A percentile compares a stretch with the other conserved stretches of the same genome.
Conservation (phyloP, 92 coral and sea anemone species). For the Montipora capitata region DNA sequence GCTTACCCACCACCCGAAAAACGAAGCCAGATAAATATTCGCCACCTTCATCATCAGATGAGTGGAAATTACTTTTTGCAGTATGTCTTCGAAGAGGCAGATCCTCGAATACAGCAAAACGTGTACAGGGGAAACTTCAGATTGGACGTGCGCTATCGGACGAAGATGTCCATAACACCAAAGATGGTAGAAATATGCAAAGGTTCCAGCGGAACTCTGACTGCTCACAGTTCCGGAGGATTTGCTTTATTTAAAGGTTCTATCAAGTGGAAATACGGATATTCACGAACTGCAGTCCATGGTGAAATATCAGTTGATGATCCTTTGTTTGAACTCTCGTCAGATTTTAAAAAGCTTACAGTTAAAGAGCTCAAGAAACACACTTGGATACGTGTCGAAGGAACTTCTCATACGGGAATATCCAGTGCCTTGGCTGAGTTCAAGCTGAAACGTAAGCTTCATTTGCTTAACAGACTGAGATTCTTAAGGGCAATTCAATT, state of each 20-base stretch:
- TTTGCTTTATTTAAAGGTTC: slow-evolving; percentile 73
- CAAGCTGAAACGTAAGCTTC: slow-evolving; percentile 76
- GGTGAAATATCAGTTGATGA: slow-evolving; percentile 75
- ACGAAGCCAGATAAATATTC: slow-evolving; percentile 60
- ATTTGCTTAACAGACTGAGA: no score
- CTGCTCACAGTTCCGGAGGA: slow-evolving; percentile 68
- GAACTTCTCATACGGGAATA: slow-evolving; percentile 81
- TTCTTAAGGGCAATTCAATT: no score
- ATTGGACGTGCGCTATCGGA: slow-evolving; percentile 82
- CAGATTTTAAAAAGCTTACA: slow-evolving; percentile 68
- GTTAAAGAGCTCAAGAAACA: slow-evolving; percentile 62
- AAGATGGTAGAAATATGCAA: slow-evolving; percentile 68
- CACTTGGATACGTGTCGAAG: slow-evolving; percentile 79
- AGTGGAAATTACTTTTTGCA: slow-evolving; percentile 83
- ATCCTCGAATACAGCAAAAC: slow-evolving; percentile 77
- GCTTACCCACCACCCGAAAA: slow-evolving; percentile 59
- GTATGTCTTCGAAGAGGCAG: slow-evolving; percentile 89
- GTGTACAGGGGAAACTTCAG: slow-evolving; percentile 79
- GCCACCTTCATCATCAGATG: slow-evolving; percentile 44
- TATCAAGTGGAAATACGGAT: slow-evolving; percentile 86
- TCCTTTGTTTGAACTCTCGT: slow-evolving; percentile 72
- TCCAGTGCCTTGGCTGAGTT: slow-evolving; percentile 74
- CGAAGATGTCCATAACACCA: slow-evolving; percentile 76
- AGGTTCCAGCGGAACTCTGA: slow-evolving; percentile 76
- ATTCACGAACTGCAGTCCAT: slow-evolving; percentile 27